Percentiles rank a stretch among this genome's conserved stretches.
These are phyloP conservation scores for Cryptotermes secundus DNA, from an alignment of 1,140 invertebrate genomes.

Conservation along the genomic window DNA sequence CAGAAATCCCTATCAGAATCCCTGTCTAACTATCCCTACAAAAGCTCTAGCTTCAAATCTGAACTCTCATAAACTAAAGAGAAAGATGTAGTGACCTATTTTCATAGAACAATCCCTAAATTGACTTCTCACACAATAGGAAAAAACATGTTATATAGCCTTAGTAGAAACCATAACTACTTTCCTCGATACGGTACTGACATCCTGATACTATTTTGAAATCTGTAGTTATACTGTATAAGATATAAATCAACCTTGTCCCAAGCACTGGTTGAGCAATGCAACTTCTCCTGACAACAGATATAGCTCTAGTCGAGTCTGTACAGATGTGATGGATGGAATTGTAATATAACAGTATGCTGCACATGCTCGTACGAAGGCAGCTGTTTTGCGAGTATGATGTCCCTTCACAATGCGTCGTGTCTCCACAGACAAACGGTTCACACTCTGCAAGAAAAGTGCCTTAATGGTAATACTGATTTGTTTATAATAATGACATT, in stretches of 20 bases:
- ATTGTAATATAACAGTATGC: slow-evolving; percentile 95
- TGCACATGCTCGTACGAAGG: slow-evolving; percentile 90
- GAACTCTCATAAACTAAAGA: too few species aligned
- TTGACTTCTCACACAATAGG: too few species aligned
- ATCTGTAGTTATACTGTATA: too few species aligned
- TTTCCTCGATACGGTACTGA: neutral
- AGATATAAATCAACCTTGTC: slow-evolving; percentile 70
- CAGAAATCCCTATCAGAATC: too few species aligned
- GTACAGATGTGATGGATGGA: slow-evolving; percentile 80
- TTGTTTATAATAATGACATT: neutral
- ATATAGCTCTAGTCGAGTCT: slow-evolving; percentile 79
- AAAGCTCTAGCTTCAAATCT: too few species aligned
- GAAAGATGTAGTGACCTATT: too few species aligned
- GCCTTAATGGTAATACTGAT: neutral
- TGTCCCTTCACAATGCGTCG: slow-evolving; percentile 70
- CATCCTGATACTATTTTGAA: neutral
- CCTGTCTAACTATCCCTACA: too few species aligned
- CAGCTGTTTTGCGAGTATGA: slow-evolving; percentile 76
- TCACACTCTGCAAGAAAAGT: slow-evolving; percentile 65
- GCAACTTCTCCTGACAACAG: slow-evolving; percentile 86
- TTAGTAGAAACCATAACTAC: neutral
- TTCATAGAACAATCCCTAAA: too few species aligned
- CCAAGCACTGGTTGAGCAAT: slow-evolving; percentile 84
- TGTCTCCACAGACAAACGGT: slow-evolving; percentile 73
- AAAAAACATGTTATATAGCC: too few species aligned